phyloP scores from a whole-genome alignment of 2,797 vertebrate species.

The Cirrhinus mrigala region DNA sequence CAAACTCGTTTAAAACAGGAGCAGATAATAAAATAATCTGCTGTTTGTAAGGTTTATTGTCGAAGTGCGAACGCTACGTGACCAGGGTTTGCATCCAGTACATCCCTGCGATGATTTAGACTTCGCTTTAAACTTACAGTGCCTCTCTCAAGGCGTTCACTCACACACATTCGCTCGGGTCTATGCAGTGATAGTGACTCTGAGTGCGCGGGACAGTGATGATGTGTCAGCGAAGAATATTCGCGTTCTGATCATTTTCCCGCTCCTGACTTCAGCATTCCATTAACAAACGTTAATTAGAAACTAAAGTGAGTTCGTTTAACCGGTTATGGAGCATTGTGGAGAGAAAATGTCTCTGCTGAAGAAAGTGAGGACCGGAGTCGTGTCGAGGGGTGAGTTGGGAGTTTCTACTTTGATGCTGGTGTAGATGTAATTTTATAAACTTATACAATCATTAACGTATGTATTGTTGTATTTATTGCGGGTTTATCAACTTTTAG shows the following conservation, averaged over 20 bases:
- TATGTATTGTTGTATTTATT: neutral
- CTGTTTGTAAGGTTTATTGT: neutral
- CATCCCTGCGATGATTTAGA: slow-evolving; percentile 12
- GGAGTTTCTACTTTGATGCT: slow-evolving; percentile 21
- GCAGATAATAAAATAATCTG: neutral
- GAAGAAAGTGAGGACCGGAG: slow-evolving; percentile 47
- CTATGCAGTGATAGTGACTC: slow-evolving; percentile 40
- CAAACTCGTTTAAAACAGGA: slow-evolving; percentile 8
- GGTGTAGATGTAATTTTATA: neutral
- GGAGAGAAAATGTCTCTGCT: slow-evolving; percentile 4
- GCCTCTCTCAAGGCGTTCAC: slow-evolving; percentile 5
- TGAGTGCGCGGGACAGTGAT: slow-evolving; percentile 47
- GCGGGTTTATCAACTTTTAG: neutral
- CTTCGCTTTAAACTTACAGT: slow-evolving; percentile 48
- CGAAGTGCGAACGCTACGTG: neutral
- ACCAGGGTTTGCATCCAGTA: neutral
- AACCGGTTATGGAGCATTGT: neutral
- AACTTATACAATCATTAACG: neutral
- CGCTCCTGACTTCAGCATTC: neutral
- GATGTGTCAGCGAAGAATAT: slow-evolving; percentile 29
- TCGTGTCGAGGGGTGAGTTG: slow-evolving; percentile 27
- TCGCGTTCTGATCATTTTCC: neutral
- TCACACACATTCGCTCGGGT: slow-evolving; percentile 10
- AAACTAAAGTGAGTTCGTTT: slow-evolving; percentile 8
- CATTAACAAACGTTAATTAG: neutral